phyloP scores from a whole-genome alignment of 2,797 vertebrate species.

The Todus mexicanus region DNA sequence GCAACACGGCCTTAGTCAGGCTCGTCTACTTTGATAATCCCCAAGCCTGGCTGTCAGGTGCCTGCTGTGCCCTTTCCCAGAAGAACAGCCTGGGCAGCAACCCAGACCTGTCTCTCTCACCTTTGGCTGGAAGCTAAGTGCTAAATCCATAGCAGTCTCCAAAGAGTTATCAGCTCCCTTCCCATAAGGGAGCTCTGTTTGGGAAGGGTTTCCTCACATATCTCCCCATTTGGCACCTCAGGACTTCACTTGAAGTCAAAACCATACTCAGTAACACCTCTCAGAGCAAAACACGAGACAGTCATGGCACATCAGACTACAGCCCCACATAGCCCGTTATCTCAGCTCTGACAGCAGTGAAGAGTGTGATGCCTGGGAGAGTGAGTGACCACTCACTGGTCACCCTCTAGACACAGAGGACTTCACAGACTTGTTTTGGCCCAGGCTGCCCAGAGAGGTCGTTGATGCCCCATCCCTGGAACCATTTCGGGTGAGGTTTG shows the following conservation, averaged over 20 bases:
- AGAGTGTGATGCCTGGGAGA: background rate
- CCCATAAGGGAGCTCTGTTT: background rate
- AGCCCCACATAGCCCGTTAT: background rate
- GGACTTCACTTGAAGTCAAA: background rate
- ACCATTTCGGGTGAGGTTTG: background rate
- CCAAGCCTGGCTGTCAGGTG: background rate
- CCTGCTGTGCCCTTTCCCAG: background rate
- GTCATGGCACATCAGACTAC: rapidly evolving
- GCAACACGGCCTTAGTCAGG: background rate
- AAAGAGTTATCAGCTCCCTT: slow-evolving; percentile 5
- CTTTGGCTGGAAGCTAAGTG: background rate
- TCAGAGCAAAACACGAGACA: background rate
- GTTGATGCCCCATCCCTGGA: background rate
- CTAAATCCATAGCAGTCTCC: background rate
- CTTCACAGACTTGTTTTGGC: background rate
- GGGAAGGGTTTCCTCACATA: background rate
- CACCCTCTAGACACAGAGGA: background rate
- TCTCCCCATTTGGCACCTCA: background rate
- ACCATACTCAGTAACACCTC: background rate
- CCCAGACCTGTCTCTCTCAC: slow-evolving; percentile 12
- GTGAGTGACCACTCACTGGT: background rate
- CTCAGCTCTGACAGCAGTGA: background rate
- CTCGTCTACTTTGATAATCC: background rate
- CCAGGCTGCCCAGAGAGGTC: background rate
- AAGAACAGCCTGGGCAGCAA: background rate